These are phyloP conservation scores for Ephestia elutella DNA, from an alignment of 1,140 invertebrate genomes.

Conservation along the genomic window DNA sequence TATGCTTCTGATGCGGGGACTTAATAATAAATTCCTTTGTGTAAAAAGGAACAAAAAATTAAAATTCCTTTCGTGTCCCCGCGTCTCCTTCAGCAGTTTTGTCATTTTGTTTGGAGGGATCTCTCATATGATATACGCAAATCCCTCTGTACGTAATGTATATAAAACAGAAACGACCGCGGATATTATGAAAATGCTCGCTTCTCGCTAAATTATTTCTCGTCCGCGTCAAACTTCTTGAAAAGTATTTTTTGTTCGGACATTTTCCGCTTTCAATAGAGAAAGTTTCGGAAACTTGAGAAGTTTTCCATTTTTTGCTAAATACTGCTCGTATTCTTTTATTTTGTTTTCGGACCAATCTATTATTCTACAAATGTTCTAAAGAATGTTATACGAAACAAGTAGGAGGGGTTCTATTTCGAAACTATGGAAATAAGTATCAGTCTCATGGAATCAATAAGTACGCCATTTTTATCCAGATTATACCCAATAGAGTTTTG, in stretches of 20 bases:
- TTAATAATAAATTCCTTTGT: conserved; percentile 65
- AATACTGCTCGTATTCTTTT: neutral
- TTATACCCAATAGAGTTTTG: too few species aligned
- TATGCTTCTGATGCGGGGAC: conserved; percentile 45
- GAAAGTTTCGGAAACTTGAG: conserved; percentile 6
- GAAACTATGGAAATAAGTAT: too few species aligned
- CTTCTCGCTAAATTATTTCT: conserved; percentile 11
- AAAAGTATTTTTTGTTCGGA: neutral
- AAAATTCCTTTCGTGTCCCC: conserved; percentile 55
- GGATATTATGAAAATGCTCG: conserved; percentile 12
- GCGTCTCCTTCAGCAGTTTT: conserved; percentile 45
- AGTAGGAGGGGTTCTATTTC: too few species aligned
- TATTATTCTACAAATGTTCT: too few species aligned
- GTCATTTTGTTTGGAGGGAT: conserved; percentile 52
- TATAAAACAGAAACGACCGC: neutral
- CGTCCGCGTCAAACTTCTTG: conserved; percentile 4
- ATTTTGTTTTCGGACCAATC: neutral
- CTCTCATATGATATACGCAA: conserved; percentile 45
- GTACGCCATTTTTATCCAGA: too few species aligned
- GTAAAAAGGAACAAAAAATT: conserved; percentile 57
- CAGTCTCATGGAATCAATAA: too few species aligned
- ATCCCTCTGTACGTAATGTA: conserved; percentile 29
- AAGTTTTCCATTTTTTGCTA: conserved; percentile 4
- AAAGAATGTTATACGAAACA: too few species aligned
- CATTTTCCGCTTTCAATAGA: conserved; percentile 6